These are phyloP conservation scores for Laothoe populi DNA, from an alignment of 2,888 invertebrate genomes.

Conservation along the genomic window DNA sequence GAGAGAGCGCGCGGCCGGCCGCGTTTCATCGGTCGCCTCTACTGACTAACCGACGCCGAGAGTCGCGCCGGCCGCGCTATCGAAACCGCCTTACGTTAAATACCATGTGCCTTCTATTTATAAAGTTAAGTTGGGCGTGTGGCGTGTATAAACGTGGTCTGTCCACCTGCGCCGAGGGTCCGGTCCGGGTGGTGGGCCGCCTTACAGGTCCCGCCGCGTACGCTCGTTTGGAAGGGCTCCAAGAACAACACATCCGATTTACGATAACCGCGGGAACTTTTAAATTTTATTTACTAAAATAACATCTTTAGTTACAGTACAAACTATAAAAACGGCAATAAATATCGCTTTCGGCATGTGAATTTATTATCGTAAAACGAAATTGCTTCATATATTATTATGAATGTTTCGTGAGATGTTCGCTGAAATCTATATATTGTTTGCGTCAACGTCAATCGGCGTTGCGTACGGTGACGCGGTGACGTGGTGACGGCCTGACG, in stretches of 20 bases:
- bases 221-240: constrained; percentile 63
- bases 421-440: constrained; percentile 42
- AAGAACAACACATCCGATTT: constrained; percentile 55
- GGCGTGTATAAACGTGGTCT: constrained; percentile 37
- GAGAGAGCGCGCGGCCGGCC: constrained; percentile 52
- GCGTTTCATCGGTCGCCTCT: constrained; percentile 66
- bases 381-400: constrained; percentile 43
- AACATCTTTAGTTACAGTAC: constrained; percentile 67
- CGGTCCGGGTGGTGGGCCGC: neutral
- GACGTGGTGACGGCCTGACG: constrained; percentile 1
- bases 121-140: constrained; percentile 77
- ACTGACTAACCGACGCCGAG: constrained; percentile 51
- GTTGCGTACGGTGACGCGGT: constrained; percentile 32
- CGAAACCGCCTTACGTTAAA: constrained; percentile 77
- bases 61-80: constrained; percentile 58
- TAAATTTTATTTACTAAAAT: constrained; percentile 69
- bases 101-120: constrained; percentile 81
- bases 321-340: constrained; percentile 61
- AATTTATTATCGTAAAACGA: constrained; percentile 60
- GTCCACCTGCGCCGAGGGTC: neutral
- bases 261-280: constrained; percentile 21
- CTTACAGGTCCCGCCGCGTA: neutral
- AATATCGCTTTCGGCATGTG: constrained; percentile 59
- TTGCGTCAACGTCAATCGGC: constrained; percentile 43
- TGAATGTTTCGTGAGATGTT: constrained; percentile 31